A percentile compares a stretch with the other conserved stretches of the same genome.
Evolutionary conservation across 2,113 vertebrate species (phyloP).

Genomic region (Argyrosomus japonicus): DNA sequence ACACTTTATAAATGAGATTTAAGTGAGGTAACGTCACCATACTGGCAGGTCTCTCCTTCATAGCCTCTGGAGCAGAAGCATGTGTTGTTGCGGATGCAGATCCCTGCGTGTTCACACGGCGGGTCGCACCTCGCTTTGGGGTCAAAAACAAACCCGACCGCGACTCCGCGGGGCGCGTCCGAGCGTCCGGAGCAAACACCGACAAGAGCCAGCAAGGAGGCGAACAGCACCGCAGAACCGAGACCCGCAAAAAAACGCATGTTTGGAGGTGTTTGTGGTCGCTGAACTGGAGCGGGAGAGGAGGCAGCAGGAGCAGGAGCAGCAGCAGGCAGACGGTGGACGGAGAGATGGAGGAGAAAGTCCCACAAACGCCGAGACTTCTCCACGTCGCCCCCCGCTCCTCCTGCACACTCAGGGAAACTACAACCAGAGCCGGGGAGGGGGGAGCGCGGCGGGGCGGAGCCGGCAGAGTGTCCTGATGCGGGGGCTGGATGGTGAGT

Average conservation of each 20-base stretch:
- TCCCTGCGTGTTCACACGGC: conserved; percentile 84
- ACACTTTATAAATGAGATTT: no score
- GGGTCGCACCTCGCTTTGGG: conserved; percentile 82
- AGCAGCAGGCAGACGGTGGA: neutral
- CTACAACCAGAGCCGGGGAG: neutral
- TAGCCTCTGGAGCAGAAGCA: conserved; percentile 88
- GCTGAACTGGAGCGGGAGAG: neutral
- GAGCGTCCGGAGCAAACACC: conserved; percentile 67
- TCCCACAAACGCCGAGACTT: neutral
- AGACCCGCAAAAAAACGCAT: conserved; percentile 33
- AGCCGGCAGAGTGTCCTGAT: neutral
- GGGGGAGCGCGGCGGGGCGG: neutral
- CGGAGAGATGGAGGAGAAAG: conserved; percentile 19
- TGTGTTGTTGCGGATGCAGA: conserved; percentile 88
- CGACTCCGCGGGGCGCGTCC: conserved; percentile 80
- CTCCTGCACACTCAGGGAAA: neutral
- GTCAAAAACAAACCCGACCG: conserved; percentile 84
- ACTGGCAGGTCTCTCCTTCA: conserved; percentile 89
- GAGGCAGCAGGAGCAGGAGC: neutral
- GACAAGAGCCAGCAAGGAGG: conserved; percentile 27
- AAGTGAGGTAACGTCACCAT: conserved; percentile 79
- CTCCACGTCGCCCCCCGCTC: conserved; percentile 12
- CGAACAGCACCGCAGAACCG: neutral
- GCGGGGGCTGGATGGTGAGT: neutral
- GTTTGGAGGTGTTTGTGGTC: neutral